Conservation (phyloP, 2,113 vertebrate species). For the Nothobranchius furzeri region DNA sequence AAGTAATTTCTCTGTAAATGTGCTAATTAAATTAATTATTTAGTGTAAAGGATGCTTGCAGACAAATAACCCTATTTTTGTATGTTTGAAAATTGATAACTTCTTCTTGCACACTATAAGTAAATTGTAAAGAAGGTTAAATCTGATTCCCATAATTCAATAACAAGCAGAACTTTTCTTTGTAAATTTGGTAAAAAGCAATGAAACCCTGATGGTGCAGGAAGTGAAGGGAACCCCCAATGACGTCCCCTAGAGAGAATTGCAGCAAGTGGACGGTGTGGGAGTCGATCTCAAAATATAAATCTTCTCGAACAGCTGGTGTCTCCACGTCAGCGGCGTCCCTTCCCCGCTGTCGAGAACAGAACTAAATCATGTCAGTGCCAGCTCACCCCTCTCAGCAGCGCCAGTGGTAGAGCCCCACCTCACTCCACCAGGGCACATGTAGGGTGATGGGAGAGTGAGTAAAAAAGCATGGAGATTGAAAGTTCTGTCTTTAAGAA, state of each 20-base stretch:
- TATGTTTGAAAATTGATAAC: background rate
- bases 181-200: no score
- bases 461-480: constrained; percentile 17
- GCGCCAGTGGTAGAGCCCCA: constrained; percentile 48
- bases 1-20: no score
- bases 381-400: constrained; percentile 56
- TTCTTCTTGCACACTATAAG: background rate
- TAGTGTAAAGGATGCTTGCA: no score
- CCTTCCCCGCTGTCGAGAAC: constrained; percentile 55
- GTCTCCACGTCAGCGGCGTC: background rate
- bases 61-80: no score
- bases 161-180: no score
- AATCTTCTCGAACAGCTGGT: constrained; percentile 26
- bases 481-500: constrained; percentile 6
- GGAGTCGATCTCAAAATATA: constrained; percentile 31
- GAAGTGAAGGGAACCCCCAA: constrained; percentile 42
- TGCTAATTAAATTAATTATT: no score
- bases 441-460: constrained; percentile 47
- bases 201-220: background rate
- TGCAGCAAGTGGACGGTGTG: constrained; percentile 22
- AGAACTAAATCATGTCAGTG: constrained; percentile 32
- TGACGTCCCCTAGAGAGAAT: constrained; percentile 45
- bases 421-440: constrained; percentile 45
- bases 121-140: no score
- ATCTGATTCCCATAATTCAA: no score